Conservation (phyloP, 2,113 vertebrate genomes). For the Toxotes chatareus region DNA sequence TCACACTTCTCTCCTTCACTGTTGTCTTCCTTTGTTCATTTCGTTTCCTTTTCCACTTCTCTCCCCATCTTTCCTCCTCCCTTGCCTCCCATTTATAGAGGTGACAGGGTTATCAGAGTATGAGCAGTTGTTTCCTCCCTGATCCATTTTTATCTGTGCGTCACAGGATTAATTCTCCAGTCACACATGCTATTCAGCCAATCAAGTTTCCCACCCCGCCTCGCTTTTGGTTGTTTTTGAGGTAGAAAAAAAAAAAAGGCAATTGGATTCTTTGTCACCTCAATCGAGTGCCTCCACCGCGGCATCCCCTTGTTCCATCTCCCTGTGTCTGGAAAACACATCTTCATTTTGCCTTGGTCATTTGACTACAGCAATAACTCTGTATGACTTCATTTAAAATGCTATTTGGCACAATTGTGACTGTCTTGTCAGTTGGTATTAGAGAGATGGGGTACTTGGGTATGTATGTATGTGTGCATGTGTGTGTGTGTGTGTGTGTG, state of each 20-base stretch:
- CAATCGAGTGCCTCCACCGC: constrained; percentile 27
- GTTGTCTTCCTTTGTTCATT: constrained; percentile 30
- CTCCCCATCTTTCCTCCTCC: background rate
- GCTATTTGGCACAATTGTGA: constrained; percentile 57
- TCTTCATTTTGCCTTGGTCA: constrained; percentile 64
- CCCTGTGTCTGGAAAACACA: constrained; percentile 62
- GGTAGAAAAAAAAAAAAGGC: constrained; percentile 30
- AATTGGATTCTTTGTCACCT: constrained; percentile 75
- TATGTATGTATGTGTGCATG: constrained; percentile 5
- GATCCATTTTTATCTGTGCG: constrained; percentile 59
- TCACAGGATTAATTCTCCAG: constrained; percentile 52
- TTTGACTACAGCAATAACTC: constrained; percentile 66
- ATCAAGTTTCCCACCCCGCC: constrained; percentile 39
- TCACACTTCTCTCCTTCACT: constrained; percentile 19
- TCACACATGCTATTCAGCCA: constrained; percentile 44
- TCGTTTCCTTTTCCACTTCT: constrained; percentile 31
- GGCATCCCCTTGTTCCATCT: constrained; percentile 14
- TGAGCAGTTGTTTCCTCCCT: constrained; percentile 43
- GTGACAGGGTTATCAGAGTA: constrained; percentile 61
- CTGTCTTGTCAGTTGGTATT: constrained; percentile 68
- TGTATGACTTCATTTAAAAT: constrained; percentile 70
- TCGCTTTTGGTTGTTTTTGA: constrained; percentile 44
- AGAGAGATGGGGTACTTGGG: constrained; percentile 56
- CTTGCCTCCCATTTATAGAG: constrained; percentile 25
- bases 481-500: constrained; percentile 23